Base-by-base conservation (phyloP, 2,888 invertebrate species). In the Omphaloscelis lunosa region DNA sequence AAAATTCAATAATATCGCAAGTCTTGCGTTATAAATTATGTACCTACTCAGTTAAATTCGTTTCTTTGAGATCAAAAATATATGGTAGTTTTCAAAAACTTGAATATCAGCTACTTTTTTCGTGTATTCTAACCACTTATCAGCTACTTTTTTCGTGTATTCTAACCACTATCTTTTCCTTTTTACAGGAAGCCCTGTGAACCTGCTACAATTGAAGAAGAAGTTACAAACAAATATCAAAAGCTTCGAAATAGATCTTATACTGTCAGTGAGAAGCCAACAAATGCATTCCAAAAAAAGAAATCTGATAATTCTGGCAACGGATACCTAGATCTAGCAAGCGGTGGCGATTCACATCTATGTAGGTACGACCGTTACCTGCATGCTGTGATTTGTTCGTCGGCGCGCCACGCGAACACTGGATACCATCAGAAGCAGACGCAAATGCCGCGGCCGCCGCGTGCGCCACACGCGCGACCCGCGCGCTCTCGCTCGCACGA, bases 311-410 rank as follows among this genome's bases (percentile, higher is more conserved):
- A 93, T 77, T 89, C 92, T 58, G 94, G 92, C 84, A 97, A 97
- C 83, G 97, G 97, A 89, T 97, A 97, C 89, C 94, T 97, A 84
- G 97, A 97, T 91, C 91, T 97, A 91, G 97, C 97, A 83, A 96
- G 97, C 90, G 97, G 97, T 79, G 97, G 97, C 23, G 97, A 97
- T 79, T 97, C 97, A 12, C 93, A 97, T 89, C 88, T 97, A 85
- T 96, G 96, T 82, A 89, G 96, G 77, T 97, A 97, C 90, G 97
- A 97, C 90, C 96, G 97, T 77, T 97, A 97, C 91, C 92, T 97
- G 76, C 97, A 97, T 90, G 97, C 97, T 65, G 97, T 97, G 66
- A 97, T 97, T 83, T 97, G 97, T 89, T 96, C 97, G 34, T 96
- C 97, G 2, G 95, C 97, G 12, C 92, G 95, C 23, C 97, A 97